These are phyloP conservation scores for Crossocerus cetratus DNA, from an alignment of 2,888 invertebrate genomes.

Conservation along the genomic window DNA sequence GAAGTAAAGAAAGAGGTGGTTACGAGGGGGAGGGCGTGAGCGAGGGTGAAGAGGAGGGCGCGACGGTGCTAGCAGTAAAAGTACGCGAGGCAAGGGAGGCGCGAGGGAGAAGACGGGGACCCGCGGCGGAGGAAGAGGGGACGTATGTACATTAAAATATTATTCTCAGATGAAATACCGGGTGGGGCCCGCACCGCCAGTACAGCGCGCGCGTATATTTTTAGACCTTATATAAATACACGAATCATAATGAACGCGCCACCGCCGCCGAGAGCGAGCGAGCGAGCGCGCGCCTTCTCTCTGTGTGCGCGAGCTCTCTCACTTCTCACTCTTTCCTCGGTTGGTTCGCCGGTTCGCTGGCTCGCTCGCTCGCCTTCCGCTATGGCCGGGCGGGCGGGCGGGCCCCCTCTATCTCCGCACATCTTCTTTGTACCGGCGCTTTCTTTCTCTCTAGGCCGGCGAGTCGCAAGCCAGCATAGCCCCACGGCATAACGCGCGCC, in stretches of 20 bases:
- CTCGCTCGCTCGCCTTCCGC: constrained; percentile 14
- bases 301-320: constrained; percentile 54
- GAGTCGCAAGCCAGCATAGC: constrained; percentile 1
- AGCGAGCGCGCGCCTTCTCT: constrained; percentile 39
- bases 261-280: constrained; percentile 2
- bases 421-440: constrained; percentile 48
- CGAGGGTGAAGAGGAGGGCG: constrained; percentile 29
- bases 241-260: constrained; percentile 77
- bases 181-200: constrained; percentile 73
- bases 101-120: constrained; percentile 17
- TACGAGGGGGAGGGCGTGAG: constrained; percentile 28
- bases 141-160: constrained; percentile 76
- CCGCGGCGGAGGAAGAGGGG: constrained; percentile 47
- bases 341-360: constrained; percentile 12
- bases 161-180: constrained; percentile 78
- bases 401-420: constrained; percentile 34
- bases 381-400: no score
- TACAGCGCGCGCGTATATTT: constrained; percentile 72
- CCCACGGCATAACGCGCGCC: not conserved
- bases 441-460: constrained; percentile 47
- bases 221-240: constrained; percentile 78
- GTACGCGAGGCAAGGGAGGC: constrained; percentile 2
- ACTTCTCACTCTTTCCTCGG: constrained; percentile 10
- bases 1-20: constrained; percentile 9
- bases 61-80: constrained; percentile 14